Evolutionary conservation across 2,888 invertebrate species (phyloP), one percentile per base, ranked within the genome.

Genomic region (Sinelater perroti): DNA sequence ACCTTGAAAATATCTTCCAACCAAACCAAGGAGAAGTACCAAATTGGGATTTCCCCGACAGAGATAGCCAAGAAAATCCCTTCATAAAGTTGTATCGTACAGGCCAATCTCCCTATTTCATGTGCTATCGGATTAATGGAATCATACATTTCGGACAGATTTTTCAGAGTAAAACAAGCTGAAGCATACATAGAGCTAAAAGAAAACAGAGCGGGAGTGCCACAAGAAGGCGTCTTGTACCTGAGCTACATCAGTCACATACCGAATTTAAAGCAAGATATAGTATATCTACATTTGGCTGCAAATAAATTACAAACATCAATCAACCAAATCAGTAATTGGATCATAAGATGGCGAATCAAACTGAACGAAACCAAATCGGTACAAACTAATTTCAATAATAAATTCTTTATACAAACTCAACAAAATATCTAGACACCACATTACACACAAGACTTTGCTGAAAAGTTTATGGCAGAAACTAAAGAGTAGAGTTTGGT

Each of bases 401-500:
- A 33, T 11, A 33, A 47, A 38, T 67, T 0, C 62, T 64, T 18
- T 26, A 31, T 8, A 5, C 10, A 3, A 46, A 61, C 10, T 28
- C 35, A 11, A 63, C 58, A 2, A 62, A 66, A 62, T 67, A 67
- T 46, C 61, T 69, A 1, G 67, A 62, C 8, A 57, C 67, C 8
- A 58, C 60, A 24, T 49, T 67, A 5, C 63, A 67, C 42, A 31
- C 47, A 11, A 46, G 57, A 20, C 44, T 66, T 5, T 59, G 45
- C 18, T 47, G 33, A 14, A 47, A 31, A 33, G 11, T 4, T 2
- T 13, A 33, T 21, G 21, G 18, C 13, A 47, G 35, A 17, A 47
- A n/a, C n/a, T n/a, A n/a, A n/a, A n/a, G n/a, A n/a, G n/a, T n/a
- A n/a, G n/a, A n/a, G n/a, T n/a, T n/a, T n/a, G n/a, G n/a, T n/a